Evolutionary conservation across 2,113 vertebrate genomes (phyloP), one percentile per base, ranked within the genome.

Genomic region (Phyllopteryx taeniolatus): DNA sequence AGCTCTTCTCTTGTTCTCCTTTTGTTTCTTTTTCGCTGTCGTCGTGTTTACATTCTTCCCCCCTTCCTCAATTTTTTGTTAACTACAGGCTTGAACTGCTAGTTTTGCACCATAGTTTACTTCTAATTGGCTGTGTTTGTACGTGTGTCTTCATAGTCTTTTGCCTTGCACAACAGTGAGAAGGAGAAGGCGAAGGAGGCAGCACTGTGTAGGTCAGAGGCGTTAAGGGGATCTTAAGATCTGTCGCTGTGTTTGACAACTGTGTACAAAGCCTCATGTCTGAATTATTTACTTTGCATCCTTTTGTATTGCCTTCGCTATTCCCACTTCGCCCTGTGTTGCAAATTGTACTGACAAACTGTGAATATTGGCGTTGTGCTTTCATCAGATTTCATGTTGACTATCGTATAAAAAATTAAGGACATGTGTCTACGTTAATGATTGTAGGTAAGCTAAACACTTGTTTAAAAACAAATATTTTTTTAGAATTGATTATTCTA

Each of bases 211-310:
- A 33, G 57, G 74, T 83, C 71, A 73, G 47, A 80, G 49, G 64
- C 27, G 56, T 51, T 67, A 62, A 74, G 39, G 6, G 57, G 54
- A 73, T 76, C 71, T 73, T 62, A 68, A 61, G 71, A 78, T 69
- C 80, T 73, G 44, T 14, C n/a, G 59, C 43, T 42, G 31, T 43
- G 39, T 67, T 65, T 33, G 59, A 78, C 19, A 56, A 51, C 22
- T 51, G 22, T 69, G 60, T 71, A 4, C 71, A 33, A 76, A 64
- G 17, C 5, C 17, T 66, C 13, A 1, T 0, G 70, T 77, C 76
- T 61, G 47, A 65, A 63, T 68, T 54, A 33, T 70, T 75, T 74
- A 64, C 53, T 75, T 70, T 49, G 64, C 43, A 22, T 78, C 53
- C 6, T 68, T 20, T 42, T 67, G 62, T 54, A 39, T 61, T 74